Conservation (phyloP, 2,797 vertebrate species). For the Oryzias dopingdopingensis region DNA sequence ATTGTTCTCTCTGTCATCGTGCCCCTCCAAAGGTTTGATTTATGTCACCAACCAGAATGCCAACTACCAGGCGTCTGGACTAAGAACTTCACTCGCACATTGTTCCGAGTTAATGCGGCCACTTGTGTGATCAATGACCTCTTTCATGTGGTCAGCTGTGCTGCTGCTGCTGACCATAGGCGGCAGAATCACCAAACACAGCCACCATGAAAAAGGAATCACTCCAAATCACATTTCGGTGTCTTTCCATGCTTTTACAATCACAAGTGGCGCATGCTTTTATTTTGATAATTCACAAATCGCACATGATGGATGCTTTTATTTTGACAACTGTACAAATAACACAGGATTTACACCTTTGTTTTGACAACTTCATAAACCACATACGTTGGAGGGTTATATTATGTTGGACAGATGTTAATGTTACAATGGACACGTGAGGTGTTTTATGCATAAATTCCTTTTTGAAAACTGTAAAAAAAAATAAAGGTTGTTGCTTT, state of each 20-base stretch:
- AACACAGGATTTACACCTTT: no score
- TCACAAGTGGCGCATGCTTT: no score
- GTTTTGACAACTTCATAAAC: no score
- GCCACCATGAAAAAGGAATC: background rate
- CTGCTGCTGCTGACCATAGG: conserved; percentile 26
- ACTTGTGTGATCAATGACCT: conserved; percentile 52
- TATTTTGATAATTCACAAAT: no score
- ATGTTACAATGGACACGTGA: no score
- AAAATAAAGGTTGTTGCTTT: no score
- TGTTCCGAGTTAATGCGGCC: conserved; percentile 53
- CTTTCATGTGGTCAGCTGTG: conserved; percentile 18
- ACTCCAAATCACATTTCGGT: background rate
- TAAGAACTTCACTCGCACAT: conserved; percentile 52
- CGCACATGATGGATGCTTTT: no score
- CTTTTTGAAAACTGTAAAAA: no score
- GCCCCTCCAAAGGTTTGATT: conserved; percentile 47
- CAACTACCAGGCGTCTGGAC: conserved; percentile 29
- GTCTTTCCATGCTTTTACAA: conserved; percentile 9
- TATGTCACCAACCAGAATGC: conserved; percentile 46
- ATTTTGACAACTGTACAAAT: no score
- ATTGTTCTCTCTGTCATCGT: conserved; percentile 56
- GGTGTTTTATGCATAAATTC: no score
- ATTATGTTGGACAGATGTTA: no score
- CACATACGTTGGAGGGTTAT: no score
- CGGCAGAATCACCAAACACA: conserved; percentile 26